Evolutionary conservation across 1,140 invertebrate species (phyloP).

Genomic region (Amphibalanus amphitrite): DNA sequence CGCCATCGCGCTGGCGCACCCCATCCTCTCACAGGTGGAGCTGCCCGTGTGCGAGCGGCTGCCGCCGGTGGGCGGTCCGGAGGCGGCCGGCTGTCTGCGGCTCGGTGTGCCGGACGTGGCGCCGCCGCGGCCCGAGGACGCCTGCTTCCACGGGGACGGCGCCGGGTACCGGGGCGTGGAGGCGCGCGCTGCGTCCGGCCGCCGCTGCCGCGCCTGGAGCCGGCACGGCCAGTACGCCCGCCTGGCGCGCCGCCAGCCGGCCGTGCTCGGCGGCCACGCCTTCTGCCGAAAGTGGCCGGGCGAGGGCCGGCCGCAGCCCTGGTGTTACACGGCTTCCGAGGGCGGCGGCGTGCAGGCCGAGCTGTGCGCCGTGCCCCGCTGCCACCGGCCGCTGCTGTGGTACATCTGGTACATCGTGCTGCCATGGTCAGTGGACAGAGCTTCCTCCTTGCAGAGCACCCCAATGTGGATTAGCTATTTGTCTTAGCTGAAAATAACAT

Average conservation of each 20-base stretch:
- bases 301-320: constrained; percentile 66
- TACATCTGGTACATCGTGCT: neutral
- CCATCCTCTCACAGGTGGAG: constrained; percentile 56
- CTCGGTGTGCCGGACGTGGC: constrained; percentile 45
- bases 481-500: too few relatives aligned
- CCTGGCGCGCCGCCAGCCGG: constrained; percentile 49
- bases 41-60: constrained; percentile 73
- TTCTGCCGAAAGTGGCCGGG: constrained; percentile 76
- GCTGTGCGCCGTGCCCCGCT: constrained; percentile 27
- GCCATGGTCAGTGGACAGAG: neutral
- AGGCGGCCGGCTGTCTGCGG: constrained; percentile 54
- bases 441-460: too few relatives aligned
- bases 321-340: constrained; percentile 53
- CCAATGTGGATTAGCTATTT: too few relatives aligned
- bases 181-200: constrained; percentile 47
- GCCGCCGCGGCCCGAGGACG: constrained; percentile 19
- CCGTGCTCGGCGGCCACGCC: constrained; percentile 68
- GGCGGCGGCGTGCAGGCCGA: constrained; percentile 19
- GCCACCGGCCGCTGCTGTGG: constrained; percentile 6
- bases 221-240: constrained; percentile 44
- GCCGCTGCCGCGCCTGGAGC: constrained; percentile 59
- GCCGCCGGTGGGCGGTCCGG: constrained; percentile 49
- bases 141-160: constrained; percentile 72
- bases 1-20: constrained; percentile 78
- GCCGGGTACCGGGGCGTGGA: constrained; percentile 59